phyloP scores from a whole-genome alignment of 2,797 vertebrate species.

The Neomorphus geoffroyi region DNA sequence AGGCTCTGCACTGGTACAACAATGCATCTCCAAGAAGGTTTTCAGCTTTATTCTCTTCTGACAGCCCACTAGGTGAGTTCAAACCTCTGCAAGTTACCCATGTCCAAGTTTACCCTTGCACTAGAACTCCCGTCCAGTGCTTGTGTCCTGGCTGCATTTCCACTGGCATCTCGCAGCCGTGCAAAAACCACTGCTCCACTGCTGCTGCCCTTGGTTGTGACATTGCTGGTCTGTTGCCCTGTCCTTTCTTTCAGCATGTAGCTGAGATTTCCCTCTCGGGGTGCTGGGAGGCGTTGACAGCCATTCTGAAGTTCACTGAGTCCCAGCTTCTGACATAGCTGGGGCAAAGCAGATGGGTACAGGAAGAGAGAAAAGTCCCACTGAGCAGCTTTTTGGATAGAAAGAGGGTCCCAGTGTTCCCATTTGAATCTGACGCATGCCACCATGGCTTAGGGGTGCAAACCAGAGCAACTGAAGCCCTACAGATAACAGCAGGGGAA shows the following conservation, averaged over 20 bases:
- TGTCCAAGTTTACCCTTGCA: background rate
- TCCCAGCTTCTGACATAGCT: rapidly evolving
- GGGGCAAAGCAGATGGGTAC: background rate
- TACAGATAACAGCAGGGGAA: background rate
- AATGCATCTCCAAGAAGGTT: background rate
- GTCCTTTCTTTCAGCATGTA: background rate
- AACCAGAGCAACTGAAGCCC: background rate
- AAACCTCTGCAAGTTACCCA: background rate
- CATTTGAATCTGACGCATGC: rapidly evolving
- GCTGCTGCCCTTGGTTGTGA: background rate
- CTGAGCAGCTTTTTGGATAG: background rate
- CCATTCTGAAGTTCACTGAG: background rate
- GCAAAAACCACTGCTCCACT: background rate
- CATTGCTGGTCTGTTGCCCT: background rate
- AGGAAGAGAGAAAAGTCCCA: background rate
- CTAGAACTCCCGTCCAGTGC: rapidly evolving
- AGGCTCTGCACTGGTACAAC: background rate
- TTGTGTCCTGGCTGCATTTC: background rate
- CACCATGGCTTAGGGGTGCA: rapidly evolving
- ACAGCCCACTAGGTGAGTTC: background rate
- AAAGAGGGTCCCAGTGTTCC: background rate
- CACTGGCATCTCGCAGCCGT: background rate
- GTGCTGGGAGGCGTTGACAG: background rate
- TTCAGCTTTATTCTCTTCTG: background rate
- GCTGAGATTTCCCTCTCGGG: background rate